phyloP scores from a whole-genome alignment of 2,797 vertebrate species.

The Acropternis orthonyx region DNA sequence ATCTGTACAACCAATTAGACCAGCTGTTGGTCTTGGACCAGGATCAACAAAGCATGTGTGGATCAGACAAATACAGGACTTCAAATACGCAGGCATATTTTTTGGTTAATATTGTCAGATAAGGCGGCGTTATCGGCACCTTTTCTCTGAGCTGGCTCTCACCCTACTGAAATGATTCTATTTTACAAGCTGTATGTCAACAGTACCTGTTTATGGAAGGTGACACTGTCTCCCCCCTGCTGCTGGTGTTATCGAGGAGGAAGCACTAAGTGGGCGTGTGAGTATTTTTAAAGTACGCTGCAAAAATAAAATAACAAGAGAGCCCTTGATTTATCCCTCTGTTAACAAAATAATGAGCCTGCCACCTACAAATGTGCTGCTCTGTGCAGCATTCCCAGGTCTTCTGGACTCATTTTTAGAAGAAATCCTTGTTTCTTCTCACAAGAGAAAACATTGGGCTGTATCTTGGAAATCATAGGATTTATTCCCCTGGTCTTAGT shows the following conservation, averaged over 20 bases:
- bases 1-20: constrained; percentile 38
- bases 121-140: constrained; percentile 61
- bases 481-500: background rate
- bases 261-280: constrained; percentile 76
- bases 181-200: constrained; percentile 63
- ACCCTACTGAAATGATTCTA: constrained; percentile 22
- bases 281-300: constrained; percentile 48
- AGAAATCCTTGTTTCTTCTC: constrained; percentile 32
- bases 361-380: background rate
- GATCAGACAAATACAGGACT: constrained; percentile 61
- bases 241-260: constrained; percentile 74
- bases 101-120: constrained; percentile 53
- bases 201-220: constrained; percentile 76
- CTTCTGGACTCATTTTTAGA: constrained; percentile 10
- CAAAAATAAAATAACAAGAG: constrained; percentile 60
- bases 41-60: background rate
- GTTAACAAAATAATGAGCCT: background rate
- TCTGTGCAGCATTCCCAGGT: background rate
- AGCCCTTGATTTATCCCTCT: constrained; percentile 12
- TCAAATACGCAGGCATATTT: constrained; percentile 47
- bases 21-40: constrained; percentile 45
- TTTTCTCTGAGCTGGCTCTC: constrained; percentile 33
- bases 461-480: background rate
- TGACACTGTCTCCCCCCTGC: constrained; percentile 46
- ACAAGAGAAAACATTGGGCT: background rate